A percentile compares a stretch with the other conserved stretches of the same genome.
Evolutionary conservation across 1,140 invertebrate species (phyloP).

Genomic region (Tetranychus cinnabarinus): DNA sequence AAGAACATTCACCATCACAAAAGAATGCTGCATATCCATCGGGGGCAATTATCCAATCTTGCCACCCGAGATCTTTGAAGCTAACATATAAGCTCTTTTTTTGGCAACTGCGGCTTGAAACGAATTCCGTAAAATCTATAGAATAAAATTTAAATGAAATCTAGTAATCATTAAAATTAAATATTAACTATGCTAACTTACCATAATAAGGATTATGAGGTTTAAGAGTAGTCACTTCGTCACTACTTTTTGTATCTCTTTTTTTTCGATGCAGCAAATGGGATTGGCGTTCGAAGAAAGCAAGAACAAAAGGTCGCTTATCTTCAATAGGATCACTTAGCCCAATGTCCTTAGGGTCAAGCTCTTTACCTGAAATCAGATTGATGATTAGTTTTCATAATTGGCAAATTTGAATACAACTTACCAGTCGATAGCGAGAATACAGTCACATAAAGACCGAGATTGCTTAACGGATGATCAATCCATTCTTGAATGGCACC

Average conservation of each 20-base stretch:
- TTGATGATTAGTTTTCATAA: slow-evolving; percentile 22
- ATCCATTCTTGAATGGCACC: slow-evolving; percentile 12
- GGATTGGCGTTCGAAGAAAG: neutral
- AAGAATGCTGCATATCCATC: slow-evolving; percentile 83
- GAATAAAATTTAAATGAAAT: too few species aligned
- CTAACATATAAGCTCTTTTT: slow-evolving; percentile 72
- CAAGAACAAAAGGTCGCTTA: neutral
- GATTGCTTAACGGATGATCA: slow-evolving; percentile 45
- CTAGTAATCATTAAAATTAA: neutral
- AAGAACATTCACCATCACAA: slow-evolving; percentile 80
- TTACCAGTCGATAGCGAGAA: neutral
- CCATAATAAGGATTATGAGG: neutral
- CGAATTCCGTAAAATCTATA: too few species aligned
- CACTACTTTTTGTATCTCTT: neutral
- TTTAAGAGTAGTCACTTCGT: neutral
- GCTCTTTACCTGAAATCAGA: slow-evolving; percentile 12
- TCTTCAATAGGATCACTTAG: neutral
- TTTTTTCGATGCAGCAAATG: neutral
- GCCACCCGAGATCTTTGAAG: slow-evolving; percentile 67
- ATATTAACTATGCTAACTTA: neutral
- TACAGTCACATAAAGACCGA: slow-evolving; percentile 68
- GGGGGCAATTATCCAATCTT: slow-evolving; percentile 92
- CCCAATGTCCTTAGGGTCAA: neutral
- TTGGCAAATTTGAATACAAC: slow-evolving; percentile 18
- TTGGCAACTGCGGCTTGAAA: slow-evolving; percentile 38